phyloP scores from a whole-genome alignment of 1,140 invertebrate genomes.

The Aradophagus sp. region DNA sequence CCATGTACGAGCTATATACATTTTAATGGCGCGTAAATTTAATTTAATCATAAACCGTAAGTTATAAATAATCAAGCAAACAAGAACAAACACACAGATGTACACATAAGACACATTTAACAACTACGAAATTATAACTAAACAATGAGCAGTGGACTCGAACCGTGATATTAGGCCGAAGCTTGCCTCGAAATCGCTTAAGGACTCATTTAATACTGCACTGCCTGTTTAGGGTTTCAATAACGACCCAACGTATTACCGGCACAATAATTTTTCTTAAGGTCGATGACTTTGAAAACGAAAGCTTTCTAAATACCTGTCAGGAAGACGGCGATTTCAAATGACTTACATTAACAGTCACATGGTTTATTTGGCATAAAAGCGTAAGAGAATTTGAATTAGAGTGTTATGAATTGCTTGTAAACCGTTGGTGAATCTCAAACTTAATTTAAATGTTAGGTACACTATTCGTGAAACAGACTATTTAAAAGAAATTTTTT shows the following conservation, averaged over 20 bases:
- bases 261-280: slow-evolving; percentile 76
- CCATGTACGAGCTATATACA: slow-evolving; percentile 69
- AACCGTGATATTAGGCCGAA: slow-evolving; percentile 76
- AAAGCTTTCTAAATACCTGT: slow-evolving; percentile 62
- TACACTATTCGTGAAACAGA: too few relatives aligned
- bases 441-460: too few relatives aligned
- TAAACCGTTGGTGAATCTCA: too few relatives aligned
- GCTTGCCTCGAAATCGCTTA: slow-evolving; percentile 76
- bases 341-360: slow-evolving; percentile 13
- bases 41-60: slow-evolving; percentile 70
- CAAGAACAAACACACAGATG: slow-evolving; percentile 32
- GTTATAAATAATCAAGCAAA: slow-evolving; percentile 63
- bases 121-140: slow-evolving; percentile 41
- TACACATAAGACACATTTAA: slow-evolving; percentile 36
- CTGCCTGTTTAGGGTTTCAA: slow-evolving; percentile 76
- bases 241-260: slow-evolving; percentile 75
- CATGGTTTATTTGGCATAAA: slow-evolving; percentile 43
- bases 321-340: slow-evolving; percentile 23
- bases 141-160: slow-evolving; percentile 73
- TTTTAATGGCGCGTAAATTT: slow-evolving; percentile 65
- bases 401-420: too few relatives aligned
- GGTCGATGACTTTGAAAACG: slow-evolving; percentile 60
- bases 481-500: too few relatives aligned
- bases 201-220: slow-evolving; percentile 75
- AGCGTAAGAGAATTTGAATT: too few relatives aligned